A percentile compares a stretch with the other conserved stretches of the same genome.
phyloP scores from a whole-genome alignment of 2,113 vertebrate genomes.

The Hydropotes inermis region DNA sequence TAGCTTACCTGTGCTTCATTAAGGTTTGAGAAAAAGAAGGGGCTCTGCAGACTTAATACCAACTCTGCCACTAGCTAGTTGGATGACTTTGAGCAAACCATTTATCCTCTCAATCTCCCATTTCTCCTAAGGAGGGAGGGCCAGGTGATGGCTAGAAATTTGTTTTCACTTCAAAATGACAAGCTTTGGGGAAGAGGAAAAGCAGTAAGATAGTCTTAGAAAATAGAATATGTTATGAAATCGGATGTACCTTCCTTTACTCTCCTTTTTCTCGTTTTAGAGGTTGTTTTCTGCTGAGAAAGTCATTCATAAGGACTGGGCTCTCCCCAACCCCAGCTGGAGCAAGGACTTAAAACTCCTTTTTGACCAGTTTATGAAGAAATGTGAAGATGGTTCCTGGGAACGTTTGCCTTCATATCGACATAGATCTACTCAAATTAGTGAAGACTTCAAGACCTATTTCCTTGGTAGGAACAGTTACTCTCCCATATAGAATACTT shows the following conservation, averaged over 20 bases:
- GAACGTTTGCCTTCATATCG: slow-evolving; percentile 29
- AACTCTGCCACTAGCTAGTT: neutral
- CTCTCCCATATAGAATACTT: neutral
- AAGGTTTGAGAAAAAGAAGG: neutral
- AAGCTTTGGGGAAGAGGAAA: neutral
- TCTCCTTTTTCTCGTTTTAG: slow-evolving; percentile 34
- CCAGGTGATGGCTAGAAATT: neutral
- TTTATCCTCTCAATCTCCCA: neutral
- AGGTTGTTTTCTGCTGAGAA: slow-evolving; percentile 37
- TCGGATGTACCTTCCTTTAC: neutral
- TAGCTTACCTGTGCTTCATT: neutral
- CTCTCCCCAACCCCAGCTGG: slow-evolving; percentile 88
- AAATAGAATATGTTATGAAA: neutral
- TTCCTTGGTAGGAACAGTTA: slow-evolving; percentile 29
- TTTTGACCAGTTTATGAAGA: slow-evolving; percentile 83
- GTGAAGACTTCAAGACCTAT: neutral
- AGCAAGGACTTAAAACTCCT: slow-evolving; percentile 79
- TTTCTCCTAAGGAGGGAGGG: neutral
- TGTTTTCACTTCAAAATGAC: neutral
- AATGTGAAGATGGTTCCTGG: slow-evolving; percentile 79
- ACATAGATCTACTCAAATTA: fast-evolving
- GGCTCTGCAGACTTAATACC: neutral
- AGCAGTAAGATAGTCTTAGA: neutral
- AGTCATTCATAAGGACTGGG: slow-evolving; percentile 71
- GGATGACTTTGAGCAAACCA: neutral